phyloP scores from a whole-genome alignment of 2,888 invertebrate species.

The Drosophila anceps region DNA sequence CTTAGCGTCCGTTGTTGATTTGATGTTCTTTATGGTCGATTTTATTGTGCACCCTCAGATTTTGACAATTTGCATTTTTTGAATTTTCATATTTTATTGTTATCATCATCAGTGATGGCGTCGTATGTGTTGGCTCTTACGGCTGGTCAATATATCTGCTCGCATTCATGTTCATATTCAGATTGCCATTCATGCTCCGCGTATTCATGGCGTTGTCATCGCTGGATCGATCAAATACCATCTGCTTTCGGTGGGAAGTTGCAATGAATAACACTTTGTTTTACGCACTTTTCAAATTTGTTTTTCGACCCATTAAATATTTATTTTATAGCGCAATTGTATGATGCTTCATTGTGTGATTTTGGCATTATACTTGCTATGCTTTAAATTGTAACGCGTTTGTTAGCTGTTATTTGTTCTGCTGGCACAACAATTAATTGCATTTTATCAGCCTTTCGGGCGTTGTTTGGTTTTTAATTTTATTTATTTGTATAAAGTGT shows the following conservation, averaged over 20 bases:
- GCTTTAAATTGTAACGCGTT: conserved; percentile 22
- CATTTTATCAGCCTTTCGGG: conserved; percentile 48
- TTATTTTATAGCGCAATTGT: conserved; percentile 30
- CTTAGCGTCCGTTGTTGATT: conserved; percentile 58
- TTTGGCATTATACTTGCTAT: conserved; percentile 25
- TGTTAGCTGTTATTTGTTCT: conserved; percentile 21
- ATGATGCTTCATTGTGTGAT: conserved; percentile 25
- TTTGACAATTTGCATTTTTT: conserved; percentile 69
- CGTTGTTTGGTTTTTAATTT: background rate
- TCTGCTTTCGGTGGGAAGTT: conserved; percentile 26
- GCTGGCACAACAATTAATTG: conserved; percentile 58
- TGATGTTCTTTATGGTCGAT: conserved; percentile 68
- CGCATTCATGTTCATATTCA: conserved; percentile 28
- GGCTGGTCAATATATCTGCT: conserved; percentile 47
- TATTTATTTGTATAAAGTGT: conserved; percentile 14
- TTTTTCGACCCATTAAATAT: conserved; percentile 13
- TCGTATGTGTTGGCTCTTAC: conserved; percentile 42
- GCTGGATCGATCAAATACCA: conserved; percentile 19
- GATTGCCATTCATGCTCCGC: conserved; percentile 36
- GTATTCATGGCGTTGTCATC: conserved; percentile 40
- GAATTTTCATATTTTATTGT: conserved; percentile 71
- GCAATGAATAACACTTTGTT: conserved; percentile 26
- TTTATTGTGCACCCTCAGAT: conserved; percentile 66
- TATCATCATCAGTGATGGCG: conserved; percentile 49
- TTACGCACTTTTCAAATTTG: conserved; percentile 27